Evolutionary conservation across 1,140 invertebrate species (phyloP).

Genomic region (Papilio polyxenes): DNA sequence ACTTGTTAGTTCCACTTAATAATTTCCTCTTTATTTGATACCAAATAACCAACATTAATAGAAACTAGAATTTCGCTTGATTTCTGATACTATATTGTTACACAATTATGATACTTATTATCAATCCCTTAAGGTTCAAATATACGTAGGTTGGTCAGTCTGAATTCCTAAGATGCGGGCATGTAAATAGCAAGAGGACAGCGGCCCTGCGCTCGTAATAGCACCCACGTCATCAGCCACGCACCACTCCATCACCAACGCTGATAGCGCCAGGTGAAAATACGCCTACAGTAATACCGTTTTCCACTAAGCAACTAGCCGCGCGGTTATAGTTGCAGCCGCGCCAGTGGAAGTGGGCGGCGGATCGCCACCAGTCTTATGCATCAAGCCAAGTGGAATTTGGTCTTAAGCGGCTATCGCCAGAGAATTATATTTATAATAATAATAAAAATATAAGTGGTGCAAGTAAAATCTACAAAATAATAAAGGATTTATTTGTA

Average conservation of each 20-base stretch:
- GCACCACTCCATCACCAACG: conserved; percentile 13
- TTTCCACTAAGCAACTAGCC: neutral
- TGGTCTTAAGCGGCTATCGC: neutral
- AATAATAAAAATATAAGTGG: no score
- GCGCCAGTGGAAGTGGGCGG: neutral
- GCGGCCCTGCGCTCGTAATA: conserved; percentile 23
- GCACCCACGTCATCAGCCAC: conserved; percentile 5
- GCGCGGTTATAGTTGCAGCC: neutral
- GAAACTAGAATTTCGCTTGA: neutral
- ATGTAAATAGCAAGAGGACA: conserved; percentile 13
- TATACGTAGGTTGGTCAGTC: neutral
- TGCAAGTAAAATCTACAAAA: no score
- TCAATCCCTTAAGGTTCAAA: neutral
- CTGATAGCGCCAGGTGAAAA: conserved; percentile 1
- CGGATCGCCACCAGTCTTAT: neutral
- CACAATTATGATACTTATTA: neutral
- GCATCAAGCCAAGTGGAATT: neutral
- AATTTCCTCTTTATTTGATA: no score
- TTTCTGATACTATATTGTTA: neutral
- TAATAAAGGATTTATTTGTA: no score
- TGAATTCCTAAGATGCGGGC: neutral
- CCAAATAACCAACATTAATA: no score
- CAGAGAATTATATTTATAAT: neutral
- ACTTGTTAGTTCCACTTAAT: no score
- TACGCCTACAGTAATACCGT: neutral